Conservation (phyloP, 2,113 vertebrate species). For the Leptodactylus fuscus region DNA sequence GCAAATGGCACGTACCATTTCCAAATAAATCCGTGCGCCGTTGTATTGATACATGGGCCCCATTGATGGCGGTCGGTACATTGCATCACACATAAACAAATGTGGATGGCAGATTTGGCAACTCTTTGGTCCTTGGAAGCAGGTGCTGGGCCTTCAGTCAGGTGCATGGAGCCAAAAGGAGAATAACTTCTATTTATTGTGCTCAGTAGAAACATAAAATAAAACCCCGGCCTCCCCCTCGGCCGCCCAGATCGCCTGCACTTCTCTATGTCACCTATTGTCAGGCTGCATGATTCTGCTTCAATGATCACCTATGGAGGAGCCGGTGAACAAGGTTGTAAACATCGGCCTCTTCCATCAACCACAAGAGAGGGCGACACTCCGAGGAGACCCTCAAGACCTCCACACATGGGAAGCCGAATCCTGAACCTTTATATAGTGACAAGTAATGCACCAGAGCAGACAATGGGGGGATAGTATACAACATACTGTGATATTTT, state of each 20-base stretch:
- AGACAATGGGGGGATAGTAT: not conserved
- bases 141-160: not conserved
- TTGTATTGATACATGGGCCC: no score
- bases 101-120: constrained; percentile 4
- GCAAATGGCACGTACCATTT: no score
- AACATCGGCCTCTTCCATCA: not conserved
- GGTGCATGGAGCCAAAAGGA: not conserved
- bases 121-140: not conserved
- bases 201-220: not conserved
- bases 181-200: not conserved
- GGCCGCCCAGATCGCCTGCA: no score
- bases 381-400: not conserved
- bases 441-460: not conserved
- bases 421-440: not conserved
- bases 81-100: not conserved
- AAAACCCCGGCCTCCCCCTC: not conserved
- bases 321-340: not conserved
- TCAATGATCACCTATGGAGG: constrained; percentile 10
- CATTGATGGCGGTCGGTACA: no score
- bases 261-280: not conserved
- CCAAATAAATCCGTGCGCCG: no score
- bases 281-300: constrained; percentile 39
- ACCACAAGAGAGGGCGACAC: not conserved
- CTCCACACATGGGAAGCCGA: no score
- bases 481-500: no score